Base-by-base conservation (phyloP, 2,797 vertebrate genomes). In the Carapus acus region DNA sequence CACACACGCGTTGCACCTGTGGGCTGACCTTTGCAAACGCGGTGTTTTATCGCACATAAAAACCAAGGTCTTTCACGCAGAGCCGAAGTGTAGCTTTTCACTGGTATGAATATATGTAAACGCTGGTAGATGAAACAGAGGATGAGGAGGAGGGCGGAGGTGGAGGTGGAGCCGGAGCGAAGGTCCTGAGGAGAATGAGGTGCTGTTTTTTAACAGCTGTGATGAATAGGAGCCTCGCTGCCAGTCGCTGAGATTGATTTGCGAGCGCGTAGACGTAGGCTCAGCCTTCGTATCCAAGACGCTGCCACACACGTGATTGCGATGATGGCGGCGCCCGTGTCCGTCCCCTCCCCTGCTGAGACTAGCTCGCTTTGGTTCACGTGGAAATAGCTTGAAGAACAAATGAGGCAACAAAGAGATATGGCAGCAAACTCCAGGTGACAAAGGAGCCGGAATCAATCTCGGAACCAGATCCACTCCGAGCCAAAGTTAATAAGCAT, bases 161-260 rank as follows among this genome's bases (percentile, higher is more conserved):
- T 34, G 60, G 64, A 74, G 58, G 49, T 21, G 52, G 52, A 52
- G 49, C 72, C 47, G 46, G 40, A 60, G 62, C 65, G 23, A 42
- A 44, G 55, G 44, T 58, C 61, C 42, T 38, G 68, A 51, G 56
- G 58, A 74, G 76, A 80, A 78, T 69, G 66, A 74, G 74, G 62
- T 59, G 42, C 38, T 72, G 68, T 83, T 82, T 64, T 77, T 76
- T 74, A 74, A 69, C 53, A 72, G 19, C 49, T 78, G 64, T 62
- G 58, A 72, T 65, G 31, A 21, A 0, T 54, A 65, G 65, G 72
- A 38, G 58, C 54, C 62, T 70, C 52, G 31, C 48, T 85, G 84
- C 81, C 85, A 86, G 80, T 88, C 83, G 85, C 73, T 65, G 71
- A 86, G 87, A 88, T 86, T 89, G 86, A 90, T 88, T 86, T 86